Base-by-base conservation (phyloP, 2,113 vertebrate genomes). In the Conger conger region DNA sequence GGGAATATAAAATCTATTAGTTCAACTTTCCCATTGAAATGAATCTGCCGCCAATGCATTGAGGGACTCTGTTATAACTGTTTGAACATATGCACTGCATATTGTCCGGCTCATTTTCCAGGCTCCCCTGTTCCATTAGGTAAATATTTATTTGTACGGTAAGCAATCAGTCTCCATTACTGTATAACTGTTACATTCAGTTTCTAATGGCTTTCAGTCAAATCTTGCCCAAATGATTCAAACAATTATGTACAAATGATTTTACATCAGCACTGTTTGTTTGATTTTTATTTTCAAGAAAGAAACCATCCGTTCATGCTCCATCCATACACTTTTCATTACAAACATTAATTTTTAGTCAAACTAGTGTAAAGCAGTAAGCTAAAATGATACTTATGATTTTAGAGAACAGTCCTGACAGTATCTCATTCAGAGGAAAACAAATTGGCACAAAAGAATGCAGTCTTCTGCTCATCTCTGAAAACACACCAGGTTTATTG, bases 1-100 rank as follows among this genome's bases (percentile, higher is more conserved):
- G 91, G 88, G 89, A 88, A 88, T 83, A 73, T 77, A 63, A 91
- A 90, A 90, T 88, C 80, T 84, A 88, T 91, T 91, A 89, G 82
- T 87, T 76, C 76, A 79, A 50, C 42, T 78, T n/a, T 42, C 42
- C 78, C 27, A 13, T 54, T 57, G 76, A 57, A 84, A 84, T 79
- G 15, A 76, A 84, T 79, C 45, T 27, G 36, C 80, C 30, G 3
- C 50, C 5, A 27, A 30, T 36, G 18, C 53, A 16, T 80, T 30
- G 23, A 20, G 53, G 53, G 20, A 8, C n/a, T 57, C 80, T 37
- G 17, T 60, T 16, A 35, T 30, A 53, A 18, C 33, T 60, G 79
- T 80, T 30, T 23, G 79, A 80, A 80, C 37, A 80, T 82, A 37
- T 35, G 53, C 80, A 82, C 80, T 57, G 50, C 80, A 82, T 82